These are phyloP conservation scores for Bombus cullumanus DNA, from an alignment of 1,140 invertebrate species.

Conservation along the genomic window DNA sequence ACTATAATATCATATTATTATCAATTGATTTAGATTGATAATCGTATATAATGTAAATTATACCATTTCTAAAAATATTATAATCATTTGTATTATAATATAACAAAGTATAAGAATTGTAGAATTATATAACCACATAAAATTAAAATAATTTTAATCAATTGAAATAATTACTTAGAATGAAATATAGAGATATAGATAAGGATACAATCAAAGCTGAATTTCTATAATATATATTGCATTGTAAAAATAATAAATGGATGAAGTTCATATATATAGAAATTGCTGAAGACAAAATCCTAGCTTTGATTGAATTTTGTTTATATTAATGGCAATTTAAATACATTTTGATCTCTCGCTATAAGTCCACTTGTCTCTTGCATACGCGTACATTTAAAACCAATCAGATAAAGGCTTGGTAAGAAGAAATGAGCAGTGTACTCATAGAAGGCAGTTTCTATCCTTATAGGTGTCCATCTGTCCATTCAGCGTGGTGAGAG, in stretches of 20 bases:
- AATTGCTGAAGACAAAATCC: slow-evolving; percentile 6
- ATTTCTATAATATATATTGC: slow-evolving; percentile 3
- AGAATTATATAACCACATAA: slow-evolving; percentile 20
- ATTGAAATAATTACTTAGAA: background rate
- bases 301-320: slow-evolving; percentile 24
- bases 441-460: slow-evolving; percentile 83
- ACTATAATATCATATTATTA: background rate
- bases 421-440: slow-evolving; percentile 69
- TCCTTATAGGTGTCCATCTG: slow-evolving; percentile 80
- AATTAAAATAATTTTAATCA: background rate
- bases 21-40: background rate
- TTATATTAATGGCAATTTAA: slow-evolving; percentile 29
- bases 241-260: background rate
- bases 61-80: background rate
- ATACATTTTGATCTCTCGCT: slow-evolving; percentile 69
- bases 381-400: slow-evolving; percentile 68
- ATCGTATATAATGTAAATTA: background rate
- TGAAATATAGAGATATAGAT: slow-evolving; percentile 14
- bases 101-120: background rate
- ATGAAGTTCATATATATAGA: background rate
- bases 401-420: slow-evolving; percentile 74
- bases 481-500: slow-evolving; percentile 64
- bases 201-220: slow-evolving; percentile 30
- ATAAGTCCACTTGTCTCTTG: slow-evolving; percentile 67
- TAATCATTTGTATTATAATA: background rate